phyloP scores from a whole-genome alignment of 2,888 invertebrate species.

The Agriopis marginaria region DNA sequence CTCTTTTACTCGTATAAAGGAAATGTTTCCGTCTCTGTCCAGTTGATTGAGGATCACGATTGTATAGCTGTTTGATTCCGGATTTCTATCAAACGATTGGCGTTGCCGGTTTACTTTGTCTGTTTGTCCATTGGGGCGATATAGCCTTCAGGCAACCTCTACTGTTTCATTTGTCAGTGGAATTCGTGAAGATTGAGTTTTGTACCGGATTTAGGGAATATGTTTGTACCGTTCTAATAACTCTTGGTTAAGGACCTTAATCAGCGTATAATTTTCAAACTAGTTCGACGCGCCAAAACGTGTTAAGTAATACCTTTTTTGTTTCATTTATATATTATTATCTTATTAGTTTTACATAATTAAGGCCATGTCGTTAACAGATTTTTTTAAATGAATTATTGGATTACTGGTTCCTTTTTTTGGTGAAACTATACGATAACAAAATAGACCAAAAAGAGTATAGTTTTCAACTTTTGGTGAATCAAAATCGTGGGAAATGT shows the following conservation, averaged over 20 bases:
- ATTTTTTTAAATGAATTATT: too few relatives aligned
- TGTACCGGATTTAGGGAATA: background rate
- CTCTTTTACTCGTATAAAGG: slow-evolving; percentile 56
- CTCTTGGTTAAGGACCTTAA: background rate
- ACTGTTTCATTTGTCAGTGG: slow-evolving; percentile 10
- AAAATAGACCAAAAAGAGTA: too few relatives aligned
- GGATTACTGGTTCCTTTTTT: too few relatives aligned
- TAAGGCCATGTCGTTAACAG: too few relatives aligned
- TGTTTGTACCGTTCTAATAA: background rate
- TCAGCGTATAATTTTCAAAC: too few relatives aligned
- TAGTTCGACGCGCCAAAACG: too few relatives aligned
- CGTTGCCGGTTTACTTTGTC: slow-evolving; percentile 67
- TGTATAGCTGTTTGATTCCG: slow-evolving; percentile 69
- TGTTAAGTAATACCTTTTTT: too few relatives aligned
- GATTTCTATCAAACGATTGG: slow-evolving; percentile 74
- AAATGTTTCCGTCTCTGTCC: slow-evolving; percentile 54
- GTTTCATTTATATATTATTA: too few relatives aligned
- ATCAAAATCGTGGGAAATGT: too few relatives aligned
- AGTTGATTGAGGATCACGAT: slow-evolving; percentile 74
- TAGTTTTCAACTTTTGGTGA: too few relatives aligned
- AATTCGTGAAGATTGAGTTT: background rate
- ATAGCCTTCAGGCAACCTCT: slow-evolving; percentile 46
- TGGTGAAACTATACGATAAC: too few relatives aligned
- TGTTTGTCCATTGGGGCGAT: slow-evolving; percentile 59
- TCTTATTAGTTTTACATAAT: too few relatives aligned